phyloP scores from a whole-genome alignment of 2,888 invertebrate species.

The Cecidostiba fungosa region DNA sequence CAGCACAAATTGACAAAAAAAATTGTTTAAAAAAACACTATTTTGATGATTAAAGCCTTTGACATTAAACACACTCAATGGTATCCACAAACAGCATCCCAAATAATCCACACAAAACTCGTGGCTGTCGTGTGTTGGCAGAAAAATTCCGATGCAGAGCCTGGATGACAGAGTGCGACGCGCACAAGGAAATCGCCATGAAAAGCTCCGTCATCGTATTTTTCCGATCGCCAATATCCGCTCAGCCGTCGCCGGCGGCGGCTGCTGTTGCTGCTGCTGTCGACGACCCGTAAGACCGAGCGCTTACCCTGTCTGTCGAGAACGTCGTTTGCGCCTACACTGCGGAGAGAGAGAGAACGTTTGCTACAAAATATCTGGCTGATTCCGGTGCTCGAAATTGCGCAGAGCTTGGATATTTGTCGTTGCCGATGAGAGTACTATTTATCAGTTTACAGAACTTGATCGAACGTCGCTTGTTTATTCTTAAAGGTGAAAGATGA shows the following conservation, averaged over 20 bases:
- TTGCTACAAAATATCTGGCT: neutral
- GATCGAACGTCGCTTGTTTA: neutral
- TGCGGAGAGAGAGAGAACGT: neutral
- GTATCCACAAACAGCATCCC: neutral
- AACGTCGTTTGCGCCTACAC: neutral
- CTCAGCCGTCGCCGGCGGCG: slow-evolving; percentile 18
- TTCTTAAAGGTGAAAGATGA: neutral
- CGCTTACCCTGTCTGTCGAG: slow-evolving; percentile 8
- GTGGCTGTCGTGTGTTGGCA: neutral
- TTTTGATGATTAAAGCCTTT: neutral
- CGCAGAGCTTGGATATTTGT: neutral
- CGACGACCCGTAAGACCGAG: slow-evolving; percentile 24
- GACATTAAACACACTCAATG: neutral
- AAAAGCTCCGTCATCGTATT: slow-evolving; percentile 26
- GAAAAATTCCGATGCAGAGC: neutral
- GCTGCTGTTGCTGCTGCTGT: neutral
- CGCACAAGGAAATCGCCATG: slow-evolving; percentile 16
- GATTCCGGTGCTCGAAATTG: neutral
- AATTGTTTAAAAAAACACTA: no score
- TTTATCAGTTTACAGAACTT: no score
- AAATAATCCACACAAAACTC: neutral
- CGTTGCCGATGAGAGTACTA: no score
- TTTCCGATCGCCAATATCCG: slow-evolving; percentile 33
- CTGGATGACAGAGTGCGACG: neutral
- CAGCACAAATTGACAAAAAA: no score